These are phyloP conservation scores for Cataglyphis rosenhaueri DNA, from an alignment of 2,888 invertebrate species.

Conservation along the genomic window DNA sequence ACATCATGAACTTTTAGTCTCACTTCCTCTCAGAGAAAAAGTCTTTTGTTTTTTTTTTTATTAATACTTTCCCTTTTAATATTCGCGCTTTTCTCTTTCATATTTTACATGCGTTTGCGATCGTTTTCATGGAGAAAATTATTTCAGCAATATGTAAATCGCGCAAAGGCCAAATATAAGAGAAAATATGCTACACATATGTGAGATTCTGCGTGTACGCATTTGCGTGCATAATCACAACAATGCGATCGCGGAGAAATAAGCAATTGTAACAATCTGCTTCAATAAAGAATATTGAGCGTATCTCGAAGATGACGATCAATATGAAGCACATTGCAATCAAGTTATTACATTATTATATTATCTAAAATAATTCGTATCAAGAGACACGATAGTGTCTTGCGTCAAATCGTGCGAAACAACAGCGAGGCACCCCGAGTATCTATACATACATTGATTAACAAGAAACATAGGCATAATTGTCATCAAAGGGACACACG, in stretches of 20 bases:
- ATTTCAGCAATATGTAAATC: conserved; percentile 17
- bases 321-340: not conserved
- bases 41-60: not conserved
- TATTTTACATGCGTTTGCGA: not conserved
- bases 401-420: too few relatives aligned
- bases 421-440: too few relatives aligned
- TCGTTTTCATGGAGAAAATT: not conserved
- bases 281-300: not conserved
- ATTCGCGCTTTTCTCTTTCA: not conserved
- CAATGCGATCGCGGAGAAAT: conserved; percentile 11
- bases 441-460: not conserved
- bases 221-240: conserved; percentile 8
- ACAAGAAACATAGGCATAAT: not conserved
- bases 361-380: not conserved
- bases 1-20: not conserved
- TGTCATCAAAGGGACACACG: not conserved
- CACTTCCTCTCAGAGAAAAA: not conserved
- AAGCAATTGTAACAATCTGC: not conserved
- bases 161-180: not conserved
- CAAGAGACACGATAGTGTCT: too few relatives aligned
- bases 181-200: not conserved
- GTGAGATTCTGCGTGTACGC: not conserved
- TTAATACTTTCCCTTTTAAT: not conserved
- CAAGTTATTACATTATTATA: not conserved
- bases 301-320: not conserved